A percentile compares a stretch with the other conserved stretches of the same genome.
These are phyloP conservation scores for Mactromeris polynyma DNA, from an alignment of 2,888 invertebrate genomes.

Conservation along the genomic window DNA sequence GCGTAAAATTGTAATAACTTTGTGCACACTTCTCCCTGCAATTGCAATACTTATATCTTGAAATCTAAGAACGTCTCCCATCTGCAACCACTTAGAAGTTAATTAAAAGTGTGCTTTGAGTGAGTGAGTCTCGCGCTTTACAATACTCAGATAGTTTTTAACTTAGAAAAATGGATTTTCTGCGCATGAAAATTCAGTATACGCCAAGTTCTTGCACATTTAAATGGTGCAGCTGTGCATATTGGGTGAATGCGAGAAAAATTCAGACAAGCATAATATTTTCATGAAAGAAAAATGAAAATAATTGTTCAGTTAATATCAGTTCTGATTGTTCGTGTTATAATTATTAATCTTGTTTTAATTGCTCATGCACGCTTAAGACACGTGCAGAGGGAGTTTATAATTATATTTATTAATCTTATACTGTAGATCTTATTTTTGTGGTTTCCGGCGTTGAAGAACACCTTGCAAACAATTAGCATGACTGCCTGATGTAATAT, in stretches of 20 bases:
- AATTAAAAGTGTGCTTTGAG: conserved; percentile 14
- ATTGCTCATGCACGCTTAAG: neutral
- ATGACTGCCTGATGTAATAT: too few species aligned
- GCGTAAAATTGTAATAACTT: conserved; percentile 13
- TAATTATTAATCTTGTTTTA: neutral
- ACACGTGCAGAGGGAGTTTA: neutral
- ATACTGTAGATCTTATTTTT: neutral
- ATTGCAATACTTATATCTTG: conserved; percentile 11
- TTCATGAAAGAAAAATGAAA: conserved; percentile 2
- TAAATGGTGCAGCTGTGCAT: neutral
- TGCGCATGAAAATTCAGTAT: neutral
- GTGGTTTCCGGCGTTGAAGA: neutral
- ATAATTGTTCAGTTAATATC: conserved; percentile 10
- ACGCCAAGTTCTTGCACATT: neutral
- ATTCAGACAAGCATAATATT: neutral
- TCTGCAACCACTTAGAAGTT: conserved; percentile 28
- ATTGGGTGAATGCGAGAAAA: neutral
- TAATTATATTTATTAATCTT: neutral
- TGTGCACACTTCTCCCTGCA: neutral
- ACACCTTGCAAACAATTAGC: neutral
- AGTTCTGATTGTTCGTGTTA: neutral
- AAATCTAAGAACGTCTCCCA: neutral
- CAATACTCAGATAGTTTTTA: conserved; percentile 2
- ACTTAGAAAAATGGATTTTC: neutral
- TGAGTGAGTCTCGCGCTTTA: neutral